Evolutionary conservation across 2,888 invertebrate species (phyloP), one percentile per base, ranked within the genome.

Genomic region (Drosophila bunnanda): DNA sequence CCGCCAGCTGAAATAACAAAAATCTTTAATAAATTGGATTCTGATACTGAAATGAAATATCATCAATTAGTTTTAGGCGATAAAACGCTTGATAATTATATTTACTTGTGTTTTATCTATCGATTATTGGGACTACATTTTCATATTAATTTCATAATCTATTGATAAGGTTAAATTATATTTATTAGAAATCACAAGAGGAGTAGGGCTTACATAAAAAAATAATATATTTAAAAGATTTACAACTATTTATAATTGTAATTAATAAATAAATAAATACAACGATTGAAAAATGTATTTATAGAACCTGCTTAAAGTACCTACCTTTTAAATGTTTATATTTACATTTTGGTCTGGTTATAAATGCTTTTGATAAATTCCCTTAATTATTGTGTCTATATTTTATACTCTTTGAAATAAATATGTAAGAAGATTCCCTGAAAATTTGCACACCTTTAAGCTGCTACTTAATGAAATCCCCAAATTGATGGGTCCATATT

Each of bases 81-180:
- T 52, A 52, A 34, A 7, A 28, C n/a, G 10, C 13, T 1, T 38
- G 36, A 17, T 53, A 46, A 39, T 41, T 48, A 22, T 38, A 41
- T 50, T 64, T 46, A 34, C n/a, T 17, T 30, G 17, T 17, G 17
- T 32, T 39, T 46, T 64, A 28, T 53, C 28, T 34, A 22, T 34
- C 25, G 64, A 46, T 64, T 59, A 59, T 58, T 22, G 50, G 32
- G 17, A 17, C 30, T 8, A 46, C 17, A 32, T 2, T 62, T 58
- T 38, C 13, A 12, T 46, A 46, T 38, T 48, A 20, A 46, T 25
- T 48, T 39, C 8, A 38, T 46, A 46, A 9, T 17, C n/a, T 57
- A 8, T 12, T 32, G 57, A 62, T 62, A 39, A 58, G 58, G 17
- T 46, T 44, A 10, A 41, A 22, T 32, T 5, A 20, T 15, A 15